phyloP scores from a whole-genome alignment of 2,888 invertebrate species.

The Neria commutata region DNA sequence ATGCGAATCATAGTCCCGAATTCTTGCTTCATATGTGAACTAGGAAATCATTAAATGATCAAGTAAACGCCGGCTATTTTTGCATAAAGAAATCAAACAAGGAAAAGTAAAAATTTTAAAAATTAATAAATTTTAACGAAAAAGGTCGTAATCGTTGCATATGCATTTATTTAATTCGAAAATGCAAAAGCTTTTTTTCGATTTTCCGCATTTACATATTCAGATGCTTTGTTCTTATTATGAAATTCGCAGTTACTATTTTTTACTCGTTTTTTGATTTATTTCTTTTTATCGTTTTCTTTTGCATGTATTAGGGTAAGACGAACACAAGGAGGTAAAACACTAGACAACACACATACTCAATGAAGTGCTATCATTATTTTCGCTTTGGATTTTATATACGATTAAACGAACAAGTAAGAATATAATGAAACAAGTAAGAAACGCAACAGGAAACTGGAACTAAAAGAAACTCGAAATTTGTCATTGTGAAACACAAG shows the following conservation, averaged over 20 bases:
- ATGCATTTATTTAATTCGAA: no score
- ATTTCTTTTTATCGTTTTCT: slow-evolving; percentile 29
- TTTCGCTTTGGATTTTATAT: slow-evolving; percentile 54
- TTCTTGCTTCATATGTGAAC: no score
- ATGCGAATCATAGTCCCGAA: no score
- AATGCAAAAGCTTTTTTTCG: no score
- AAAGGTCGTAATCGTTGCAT: no score
- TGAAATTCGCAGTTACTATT: background rate
- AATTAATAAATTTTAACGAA: no score
- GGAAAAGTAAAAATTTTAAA: no score
- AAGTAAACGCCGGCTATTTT: no score
- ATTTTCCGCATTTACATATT: no score
- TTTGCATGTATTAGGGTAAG: slow-evolving; percentile 65
- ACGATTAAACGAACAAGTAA: slow-evolving; percentile 20
- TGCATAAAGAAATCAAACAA: no score
- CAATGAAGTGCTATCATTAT: slow-evolving; percentile 64
- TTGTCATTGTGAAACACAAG: slow-evolving; percentile 10
- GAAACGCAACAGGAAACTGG: slow-evolving; percentile 8
- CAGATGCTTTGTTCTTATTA: background rate
- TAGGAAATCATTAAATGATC: no score
- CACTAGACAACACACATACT: slow-evolving; percentile 88
- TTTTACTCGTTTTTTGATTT: slow-evolving; percentile 18
- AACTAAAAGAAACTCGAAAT: slow-evolving; percentile 19
- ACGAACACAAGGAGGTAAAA: slow-evolving; percentile 88
- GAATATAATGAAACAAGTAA: slow-evolving; percentile 10